Percentiles rank a stretch among this genome's conserved stretches.
These are phyloP conservation scores for Xiphydria camelus DNA, from an alignment of 2,888 invertebrate species.

Conservation along the genomic window DNA sequence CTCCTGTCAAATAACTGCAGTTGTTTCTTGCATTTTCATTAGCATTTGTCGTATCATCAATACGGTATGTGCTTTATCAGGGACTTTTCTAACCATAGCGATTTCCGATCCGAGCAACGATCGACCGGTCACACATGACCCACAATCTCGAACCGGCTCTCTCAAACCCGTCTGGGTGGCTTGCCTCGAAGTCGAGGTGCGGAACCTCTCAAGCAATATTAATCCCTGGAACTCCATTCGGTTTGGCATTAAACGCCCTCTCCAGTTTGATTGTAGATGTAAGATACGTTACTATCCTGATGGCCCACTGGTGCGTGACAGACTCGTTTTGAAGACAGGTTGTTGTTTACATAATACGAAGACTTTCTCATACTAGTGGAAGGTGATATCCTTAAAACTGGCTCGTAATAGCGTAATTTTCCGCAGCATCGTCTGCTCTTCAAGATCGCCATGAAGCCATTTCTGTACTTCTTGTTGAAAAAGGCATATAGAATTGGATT, in stretches of 20 bases:
- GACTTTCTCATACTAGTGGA: constrained; percentile 85
- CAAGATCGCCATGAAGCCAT: constrained; percentile 86
- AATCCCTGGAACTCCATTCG: constrained; percentile 26
- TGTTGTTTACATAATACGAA: constrained; percentile 78
- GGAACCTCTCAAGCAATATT: background rate
- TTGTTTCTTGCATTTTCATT: too few species aligned
- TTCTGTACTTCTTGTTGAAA: constrained; percentile 91
- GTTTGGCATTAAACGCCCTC: constrained; percentile 65
- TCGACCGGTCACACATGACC: background rate
- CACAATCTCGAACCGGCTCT: background rate
- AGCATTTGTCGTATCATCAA: too few species aligned
- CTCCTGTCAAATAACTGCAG: too few species aligned
- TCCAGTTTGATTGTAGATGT: constrained; percentile 75
- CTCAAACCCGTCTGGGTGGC: background rate
- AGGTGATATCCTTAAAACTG: constrained; percentile 82
- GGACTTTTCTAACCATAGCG: too few species aligned
- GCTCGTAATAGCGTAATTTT: constrained; percentile 82
- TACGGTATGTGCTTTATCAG: too few species aligned
- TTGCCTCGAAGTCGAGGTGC: background rate
- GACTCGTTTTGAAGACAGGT: constrained; percentile 59
- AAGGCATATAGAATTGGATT: constrained; percentile 94
- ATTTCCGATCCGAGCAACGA: background rate
- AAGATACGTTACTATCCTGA: constrained; percentile 66
- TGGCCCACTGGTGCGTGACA: constrained; percentile 56
- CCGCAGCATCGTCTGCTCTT: constrained; percentile 86